phyloP scores from a whole-genome alignment of 1,140 invertebrate species.

The Anoplophora glabripennis region DNA sequence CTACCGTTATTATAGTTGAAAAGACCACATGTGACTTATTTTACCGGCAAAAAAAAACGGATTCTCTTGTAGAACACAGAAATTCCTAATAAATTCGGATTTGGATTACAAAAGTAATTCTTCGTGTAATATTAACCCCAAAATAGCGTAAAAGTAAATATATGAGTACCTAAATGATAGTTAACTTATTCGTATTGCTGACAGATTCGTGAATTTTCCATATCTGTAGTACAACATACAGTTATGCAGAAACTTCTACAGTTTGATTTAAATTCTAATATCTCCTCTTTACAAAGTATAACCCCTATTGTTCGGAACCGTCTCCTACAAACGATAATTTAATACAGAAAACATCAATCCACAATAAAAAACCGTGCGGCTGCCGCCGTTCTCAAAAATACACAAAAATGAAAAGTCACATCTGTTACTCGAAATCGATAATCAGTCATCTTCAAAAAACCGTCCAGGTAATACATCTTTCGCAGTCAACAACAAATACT shows the following conservation, averaged over 20 bases:
- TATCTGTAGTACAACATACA: no score
- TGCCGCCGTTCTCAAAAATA: background rate
- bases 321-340: background rate
- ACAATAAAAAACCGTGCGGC: background rate
- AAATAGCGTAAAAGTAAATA: no score
- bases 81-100: conserved; percentile 13
- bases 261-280: no score
- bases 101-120: background rate
- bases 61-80: conserved; percentile 14
- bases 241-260: no score
- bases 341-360: background rate
- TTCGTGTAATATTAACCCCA: no score
- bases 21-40: conserved; percentile 28
- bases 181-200: no score
- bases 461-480: conserved; percentile 4
- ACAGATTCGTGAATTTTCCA: no score
- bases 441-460: background rate
- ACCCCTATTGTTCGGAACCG: background rate
- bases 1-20: conserved; percentile 19
- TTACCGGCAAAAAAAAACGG: conserved; percentile 24
- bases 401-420: background rate
- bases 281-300: background rate
- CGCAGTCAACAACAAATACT: conserved; percentile 12
- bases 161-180: no score
- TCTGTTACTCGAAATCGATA: conserved; percentile 4